Base-by-base conservation (phyloP, 2,797 vertebrate species). In the Lindbergichthys nudifrons region DNA sequence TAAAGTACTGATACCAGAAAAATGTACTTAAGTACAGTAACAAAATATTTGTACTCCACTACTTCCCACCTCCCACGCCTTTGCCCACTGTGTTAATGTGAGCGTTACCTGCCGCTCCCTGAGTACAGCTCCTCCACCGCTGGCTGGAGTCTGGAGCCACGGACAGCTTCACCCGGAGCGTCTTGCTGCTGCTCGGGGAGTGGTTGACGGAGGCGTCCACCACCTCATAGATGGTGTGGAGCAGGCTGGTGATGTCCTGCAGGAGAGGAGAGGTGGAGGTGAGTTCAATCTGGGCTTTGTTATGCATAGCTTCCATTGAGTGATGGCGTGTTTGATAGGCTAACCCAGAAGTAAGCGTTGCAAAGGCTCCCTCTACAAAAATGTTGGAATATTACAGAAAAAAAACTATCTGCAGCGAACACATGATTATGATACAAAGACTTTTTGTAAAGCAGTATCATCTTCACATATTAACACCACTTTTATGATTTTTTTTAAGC, bases 201-300 rank as follows among this genome's bases (percentile, higher is more conserved):
- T 99, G 97, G 93, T 99, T 99, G 83, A 99, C 98, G 0, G 98
- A 99, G 45, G 98, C 95, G 7, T 99, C 97, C 5, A 99, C 98
- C 53, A 99, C 98, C 87, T 99, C 98, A 12, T 99, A 99, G 93
- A 99, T 99, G 75, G 98, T 99, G 79, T 99, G 97, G 73, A 99
- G 96, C 88, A 99, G 93, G 92, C 98, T 99, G 86, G 98, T 99
- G 88, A 99, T 99, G 79, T 99, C 98, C 98, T 99, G 81, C 41
- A 51, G 65, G 32, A 53, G 15, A 57, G 18, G 71, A 9, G 11
- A 41, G 57, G 26, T 1, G 8, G 13, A 57, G 58, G 39, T 54
- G 5, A 60, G 52, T 13, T 67, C 21, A 21, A 48, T 50, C 26
- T 15, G 21, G 15, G 3, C 10, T 9, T 3, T 7, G 30, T 43